Evolutionary conservation across 2,113 vertebrate genomes (phyloP).

Genomic region (Crotophaga sulcirostris): DNA sequence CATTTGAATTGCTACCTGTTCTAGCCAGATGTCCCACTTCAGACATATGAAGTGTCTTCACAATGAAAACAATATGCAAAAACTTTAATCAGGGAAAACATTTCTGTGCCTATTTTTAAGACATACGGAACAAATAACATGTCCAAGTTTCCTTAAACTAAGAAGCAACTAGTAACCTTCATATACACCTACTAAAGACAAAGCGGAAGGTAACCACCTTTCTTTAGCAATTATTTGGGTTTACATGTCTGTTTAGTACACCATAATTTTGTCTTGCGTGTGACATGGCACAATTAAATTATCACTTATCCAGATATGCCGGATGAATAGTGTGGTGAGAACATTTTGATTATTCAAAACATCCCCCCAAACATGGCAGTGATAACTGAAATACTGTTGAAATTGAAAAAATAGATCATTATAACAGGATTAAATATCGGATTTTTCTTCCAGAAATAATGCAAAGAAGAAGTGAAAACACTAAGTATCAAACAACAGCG

Average conservation of each 20-base stretch:
- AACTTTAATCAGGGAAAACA: background rate
- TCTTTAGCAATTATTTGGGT: background rate
- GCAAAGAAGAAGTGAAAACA: background rate
- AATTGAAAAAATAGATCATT: background rate
- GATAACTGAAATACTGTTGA: background rate
- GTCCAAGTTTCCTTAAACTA: background rate
- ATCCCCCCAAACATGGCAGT: background rate
- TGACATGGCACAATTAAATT: background rate
- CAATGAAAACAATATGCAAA: background rate
- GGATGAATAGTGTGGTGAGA: background rate
- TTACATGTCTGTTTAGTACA: background rate
- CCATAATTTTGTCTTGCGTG: background rate
- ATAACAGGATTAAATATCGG: background rate
- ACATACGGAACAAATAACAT: accelerated
- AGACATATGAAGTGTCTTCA: background rate
- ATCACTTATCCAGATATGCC: background rate
- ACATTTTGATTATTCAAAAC: background rate
- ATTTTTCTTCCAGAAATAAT: background rate
- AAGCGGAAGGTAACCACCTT: background rate
- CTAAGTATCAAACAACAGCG: background rate
- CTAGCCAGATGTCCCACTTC: background rate
- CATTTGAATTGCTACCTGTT: background rate
- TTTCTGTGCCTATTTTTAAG: background rate
- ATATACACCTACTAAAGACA: background rate
- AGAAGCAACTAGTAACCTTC: background rate